These are phyloP conservation scores for Pammene fasciana DNA, from an alignment of 2,888 invertebrate genomes.

Conservation along the genomic window DNA sequence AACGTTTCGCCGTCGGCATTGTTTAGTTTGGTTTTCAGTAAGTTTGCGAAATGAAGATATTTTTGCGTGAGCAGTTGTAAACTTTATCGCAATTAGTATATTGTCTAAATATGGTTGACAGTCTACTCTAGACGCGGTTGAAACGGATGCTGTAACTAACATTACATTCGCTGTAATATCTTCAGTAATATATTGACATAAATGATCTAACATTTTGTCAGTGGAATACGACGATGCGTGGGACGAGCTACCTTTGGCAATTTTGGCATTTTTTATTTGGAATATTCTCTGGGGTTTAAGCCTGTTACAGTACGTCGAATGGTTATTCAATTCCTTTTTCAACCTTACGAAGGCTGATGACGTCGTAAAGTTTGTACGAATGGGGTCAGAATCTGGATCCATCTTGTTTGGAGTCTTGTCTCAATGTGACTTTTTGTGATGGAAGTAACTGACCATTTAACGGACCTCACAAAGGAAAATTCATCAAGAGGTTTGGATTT, in stretches of 20 bases:
- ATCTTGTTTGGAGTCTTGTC: too few relatives aligned
- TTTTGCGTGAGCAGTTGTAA: not conserved
- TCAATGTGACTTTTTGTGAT: too few relatives aligned
- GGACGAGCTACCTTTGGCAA: not conserved
- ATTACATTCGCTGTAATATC: constrained; percentile 45
- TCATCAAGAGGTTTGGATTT: too few relatives aligned
- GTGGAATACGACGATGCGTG: constrained; percentile 14
- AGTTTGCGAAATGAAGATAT: constrained; percentile 55
- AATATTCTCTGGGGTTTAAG: not conserved
- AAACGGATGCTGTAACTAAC: constrained; percentile 53
- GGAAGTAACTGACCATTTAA: too few relatives aligned
- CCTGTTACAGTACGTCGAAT: not conserved
- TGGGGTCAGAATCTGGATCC: too few relatives aligned
- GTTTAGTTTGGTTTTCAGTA: constrained; percentile 49
- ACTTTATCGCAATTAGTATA: not conserved
- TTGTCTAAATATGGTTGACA: constrained; percentile 39
- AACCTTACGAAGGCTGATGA: too few relatives aligned
- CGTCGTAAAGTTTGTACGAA: too few relatives aligned
- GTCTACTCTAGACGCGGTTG: constrained; percentile 55
- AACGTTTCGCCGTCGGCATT: constrained; percentile 42
- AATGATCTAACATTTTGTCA: constrained; percentile 9
- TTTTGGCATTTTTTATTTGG: not conserved
- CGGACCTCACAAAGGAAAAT: too few relatives aligned
- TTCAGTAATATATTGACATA: constrained; percentile 16
- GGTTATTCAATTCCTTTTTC: too few relatives aligned